A percentile compares a stretch with the other conserved stretches of the same genome.
phyloP scores from a whole-genome alignment of 2,797 vertebrate genomes.

The Tenualosa thibaudeaui region DNA sequence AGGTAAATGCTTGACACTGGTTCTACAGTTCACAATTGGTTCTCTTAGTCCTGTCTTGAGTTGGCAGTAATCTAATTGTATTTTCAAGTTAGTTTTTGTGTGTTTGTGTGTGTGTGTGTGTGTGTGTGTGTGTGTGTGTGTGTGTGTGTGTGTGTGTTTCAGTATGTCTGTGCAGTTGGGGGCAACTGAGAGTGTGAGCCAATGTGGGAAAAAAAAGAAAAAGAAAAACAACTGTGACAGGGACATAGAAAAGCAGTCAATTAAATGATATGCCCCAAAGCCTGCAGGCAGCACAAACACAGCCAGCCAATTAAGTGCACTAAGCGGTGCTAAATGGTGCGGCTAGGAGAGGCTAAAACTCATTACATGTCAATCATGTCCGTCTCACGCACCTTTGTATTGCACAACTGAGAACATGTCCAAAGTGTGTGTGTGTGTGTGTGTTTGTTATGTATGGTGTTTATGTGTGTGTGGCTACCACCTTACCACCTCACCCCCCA shows the following conservation, averaged over 20 bases:
- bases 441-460: no score
- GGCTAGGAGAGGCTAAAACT: constrained; percentile 24
- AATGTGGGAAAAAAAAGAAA: neutral
- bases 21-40: neutral
- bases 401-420: neutral
- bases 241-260: constrained; percentile 27
- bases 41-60: neutral
- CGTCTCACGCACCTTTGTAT: neutral
- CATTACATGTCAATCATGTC: constrained; percentile 33
- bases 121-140: neutral
- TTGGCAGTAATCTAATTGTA: neutral
- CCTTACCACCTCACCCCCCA: no score
- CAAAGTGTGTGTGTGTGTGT: no score
- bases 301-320: constrained; percentile 31
- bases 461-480: no score
- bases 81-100: neutral
- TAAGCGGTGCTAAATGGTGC: constrained; percentile 26
- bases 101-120: neutral
- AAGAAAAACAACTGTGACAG: constrained; percentile 22
- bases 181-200: neutral
- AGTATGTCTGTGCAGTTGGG: neutral
- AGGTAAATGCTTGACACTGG: neutral
- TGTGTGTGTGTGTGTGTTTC: neutral
- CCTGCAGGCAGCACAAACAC: constrained; percentile 11
- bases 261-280: constrained; percentile 35